A percentile compares a stretch with the other conserved stretches of the same genome.
Evolutionary conservation across 2,888 invertebrate species (phyloP).

Genomic region (Panzeria rudis): DNA sequence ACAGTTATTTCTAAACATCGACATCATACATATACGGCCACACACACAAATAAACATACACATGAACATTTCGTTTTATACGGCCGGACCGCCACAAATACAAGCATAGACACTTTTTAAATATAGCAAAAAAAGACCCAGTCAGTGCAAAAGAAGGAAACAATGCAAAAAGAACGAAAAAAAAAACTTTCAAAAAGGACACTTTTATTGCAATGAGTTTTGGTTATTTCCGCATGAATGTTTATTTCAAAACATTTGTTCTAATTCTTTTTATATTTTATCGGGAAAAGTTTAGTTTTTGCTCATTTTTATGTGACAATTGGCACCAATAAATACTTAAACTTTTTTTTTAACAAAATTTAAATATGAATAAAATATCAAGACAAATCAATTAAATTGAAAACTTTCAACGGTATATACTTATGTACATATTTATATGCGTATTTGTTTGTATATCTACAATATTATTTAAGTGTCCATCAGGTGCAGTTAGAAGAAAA

Average conservation of each 20-base stretch:
- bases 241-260: slow-evolving; percentile 61
- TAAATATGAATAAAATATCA: slow-evolving; percentile 1
- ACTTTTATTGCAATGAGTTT: slow-evolving; percentile 66
- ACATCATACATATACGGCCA: background rate
- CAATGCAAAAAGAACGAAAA: background rate
- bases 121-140: slow-evolving; percentile 24
- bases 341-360: slow-evolving; percentile 9
- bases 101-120: slow-evolving; percentile 6
- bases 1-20: slow-evolving; percentile 18
- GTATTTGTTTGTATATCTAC: no score
- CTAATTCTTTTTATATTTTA: slow-evolving; percentile 22
- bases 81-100: slow-evolving; percentile 9
- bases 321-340: slow-evolving; percentile 52
- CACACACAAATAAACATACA: background rate
- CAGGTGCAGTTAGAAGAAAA: no score
- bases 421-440: no score
- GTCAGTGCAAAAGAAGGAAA: background rate
- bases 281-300: slow-evolving; percentile 22
- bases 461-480: no score
- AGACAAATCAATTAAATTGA: background rate
- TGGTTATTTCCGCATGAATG: slow-evolving; percentile 65
- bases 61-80: background rate
- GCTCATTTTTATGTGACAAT: slow-evolving; percentile 53
- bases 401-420: background rate
- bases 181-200: slow-evolving; percentile 33